phyloP scores from a whole-genome alignment of 2,888 invertebrate species.

The Torymus auratus region DNA sequence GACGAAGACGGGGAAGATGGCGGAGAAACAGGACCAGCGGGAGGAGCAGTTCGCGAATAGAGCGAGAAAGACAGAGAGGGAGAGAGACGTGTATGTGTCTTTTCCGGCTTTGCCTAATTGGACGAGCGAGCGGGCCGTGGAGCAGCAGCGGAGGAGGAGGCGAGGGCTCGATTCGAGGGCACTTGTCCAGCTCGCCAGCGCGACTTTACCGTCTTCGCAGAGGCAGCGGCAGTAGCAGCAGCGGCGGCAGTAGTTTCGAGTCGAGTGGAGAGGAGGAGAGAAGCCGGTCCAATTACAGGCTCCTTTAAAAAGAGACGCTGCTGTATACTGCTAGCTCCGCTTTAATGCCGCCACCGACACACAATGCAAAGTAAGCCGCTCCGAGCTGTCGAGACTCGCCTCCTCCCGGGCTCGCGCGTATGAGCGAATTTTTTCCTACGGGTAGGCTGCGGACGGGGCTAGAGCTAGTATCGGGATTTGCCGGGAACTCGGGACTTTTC shows the following conservation, averaged over 20 bases:
- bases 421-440: too few relatives aligned
- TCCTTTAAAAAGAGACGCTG: constrained; percentile 53
- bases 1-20: constrained; percentile 1
- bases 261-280: constrained; percentile 20
- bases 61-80: neutral
- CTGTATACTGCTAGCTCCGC: constrained; percentile 19
- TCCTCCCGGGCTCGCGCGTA: too few relatives aligned
- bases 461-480: too few relatives aligned
- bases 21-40: neutral
- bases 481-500: too few relatives aligned
- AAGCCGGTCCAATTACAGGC: constrained; percentile 55
- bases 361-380: constrained; percentile 29
- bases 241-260: constrained; percentile 19
- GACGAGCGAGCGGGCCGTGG: constrained; percentile 44
- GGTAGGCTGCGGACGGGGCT: too few relatives aligned
- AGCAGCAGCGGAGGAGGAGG: constrained; percentile 19
- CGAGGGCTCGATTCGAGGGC: constrained; percentile 56
- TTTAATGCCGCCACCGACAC: constrained; percentile 35
- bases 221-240: neutral
- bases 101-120: constrained; percentile 59
- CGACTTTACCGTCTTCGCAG: constrained; percentile 40
- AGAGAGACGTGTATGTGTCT: constrained; percentile 45
- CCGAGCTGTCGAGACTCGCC: too few relatives aligned
- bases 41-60: neutral
- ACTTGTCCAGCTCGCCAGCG: constrained; percentile 51